These are phyloP conservation scores for Galeopterus variegatus DNA, from an alignment of 2,113 vertebrate species.

Conservation along the genomic window DNA sequence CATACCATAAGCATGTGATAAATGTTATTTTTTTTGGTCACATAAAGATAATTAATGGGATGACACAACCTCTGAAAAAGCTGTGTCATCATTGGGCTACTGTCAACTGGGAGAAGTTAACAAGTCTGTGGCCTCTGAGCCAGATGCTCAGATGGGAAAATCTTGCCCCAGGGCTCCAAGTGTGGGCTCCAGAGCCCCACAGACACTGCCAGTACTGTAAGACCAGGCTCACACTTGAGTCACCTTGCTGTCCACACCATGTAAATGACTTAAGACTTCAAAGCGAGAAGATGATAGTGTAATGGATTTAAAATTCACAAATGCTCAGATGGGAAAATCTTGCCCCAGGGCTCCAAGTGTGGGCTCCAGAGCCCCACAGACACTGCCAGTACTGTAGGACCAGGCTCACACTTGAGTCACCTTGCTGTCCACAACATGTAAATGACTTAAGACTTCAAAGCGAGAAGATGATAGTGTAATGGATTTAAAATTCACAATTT, in stretches of 20 bases:
- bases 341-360: not conserved
- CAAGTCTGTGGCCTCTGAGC: not conserved
- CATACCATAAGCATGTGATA: conserved; percentile 16
- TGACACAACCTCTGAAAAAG: conserved; percentile 37
- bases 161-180: not conserved
- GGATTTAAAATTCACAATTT: conserved; percentile 35
- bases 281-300: not conserved
- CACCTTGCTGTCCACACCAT: not conserved
- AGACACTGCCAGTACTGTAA: not conserved
- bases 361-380: not conserved
- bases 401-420: not conserved
- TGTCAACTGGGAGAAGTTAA: not conserved
- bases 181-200: not conserved
- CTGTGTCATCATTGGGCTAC: not conserved
- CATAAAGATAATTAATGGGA: conserved; percentile 63
- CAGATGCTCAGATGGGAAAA: not conserved
- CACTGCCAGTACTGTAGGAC: not conserved
- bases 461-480: not conserved
- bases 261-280: not conserved
- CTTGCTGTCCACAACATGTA: not conserved
- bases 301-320: conserved; percentile 33
- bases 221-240: not conserved
- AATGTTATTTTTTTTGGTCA: conserved; percentile 4
- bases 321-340: not conserved
- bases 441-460: conserved; percentile 14